Evolutionary conservation across 2,888 invertebrate genomes (phyloP), one percentile per base, ranked within the genome.

Genomic region (Tridacna crocea): DNA sequence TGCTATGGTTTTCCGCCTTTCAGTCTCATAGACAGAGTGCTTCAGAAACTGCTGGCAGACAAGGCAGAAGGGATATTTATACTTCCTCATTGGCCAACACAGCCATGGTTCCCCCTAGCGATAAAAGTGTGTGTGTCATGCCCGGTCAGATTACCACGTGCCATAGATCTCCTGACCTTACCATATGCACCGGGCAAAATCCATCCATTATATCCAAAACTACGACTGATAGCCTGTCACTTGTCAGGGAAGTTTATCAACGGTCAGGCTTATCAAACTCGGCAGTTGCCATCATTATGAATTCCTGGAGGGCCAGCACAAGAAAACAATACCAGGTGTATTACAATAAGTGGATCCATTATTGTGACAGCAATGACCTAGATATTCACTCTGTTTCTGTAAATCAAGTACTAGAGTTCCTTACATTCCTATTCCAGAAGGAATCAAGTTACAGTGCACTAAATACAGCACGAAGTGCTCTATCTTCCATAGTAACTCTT

Each of bases 51-150:
- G 19, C 55, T 75, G 48, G 27, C 36, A 51, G 80, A 75, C 73
- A 65, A 75, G 27, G 77, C 58, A 51, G 75, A 77, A 12, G 48
- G 63, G 13, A 55, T 79, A 24, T 58, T 85, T 78, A 60, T 82
- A n/a, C 51, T 65, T 27, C 84, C 80, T 26, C 15, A 65, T 19
- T 84, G 84, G 84, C 51, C 76, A 24, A 84, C 84, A 47, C 84
- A 82, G 61, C 74, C 66, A 46, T 82, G 79, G 79, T 82, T 51
- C 58, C 65, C 48, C 10, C 36, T 0, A 22, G 17, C 75, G 4
- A 6, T 82, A 72, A 72, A 82, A 46, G 47, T 79, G 3, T 13
- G 82, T 47, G 60, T 82, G 68, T 75, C 81, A n/a, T n/a, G 24
- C 48, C 84, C 84, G 15, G 58, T n/a, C 22, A 48, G 75, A 13